Base-by-base conservation (phyloP, 2,113 vertebrate species). In the Myotis brandtii region DNA sequence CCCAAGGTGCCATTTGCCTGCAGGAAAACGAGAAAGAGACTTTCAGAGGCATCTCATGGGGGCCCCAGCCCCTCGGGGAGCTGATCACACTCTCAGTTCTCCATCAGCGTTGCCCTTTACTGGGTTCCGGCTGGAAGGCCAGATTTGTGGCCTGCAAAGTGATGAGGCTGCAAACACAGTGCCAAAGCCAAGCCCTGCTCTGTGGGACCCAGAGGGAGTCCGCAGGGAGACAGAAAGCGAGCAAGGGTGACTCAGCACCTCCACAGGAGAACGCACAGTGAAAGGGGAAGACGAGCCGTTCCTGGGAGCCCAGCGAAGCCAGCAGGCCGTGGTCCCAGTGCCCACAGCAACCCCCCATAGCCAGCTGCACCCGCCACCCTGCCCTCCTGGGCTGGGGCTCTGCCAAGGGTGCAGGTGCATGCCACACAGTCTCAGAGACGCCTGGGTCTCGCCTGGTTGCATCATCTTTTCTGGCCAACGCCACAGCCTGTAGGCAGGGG, bases 1-100 rank as follows among this genome's bases (percentile, higher is more conserved):
- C 43, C 99, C 99, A 32, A 99, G 99, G 96, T 99, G 99, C 99
- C 99, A 99, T 97, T 99, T 99, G 92, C 99, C 99, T 99, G 97
- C 0, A 12, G 18, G 80, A 81, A 98, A 98, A 86, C 0, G 82
- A 98, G 40, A 97, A 91, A 95, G 92, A 56, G 40, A 27, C 13
- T 73, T 25, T 97, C 82, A 98, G 96, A 93, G 67, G 83, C 46
- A 23, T 20, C 69, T 67, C 2, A 0, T 1, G 16, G 56, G 64
- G n/a, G 17, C 21, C 62, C 46, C n/a, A 27, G 10, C 5, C 30
- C 46, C 27, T 43, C 0, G 12, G 46, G 88, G 37, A 52, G 93
- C 73, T 43, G 50, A 37, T 18, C 62, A n/a, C 52, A 75, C 1
- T 17, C 84, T 54, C 34, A 0, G n/a, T 4, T 54, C 46, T 52